phyloP scores from a whole-genome alignment of 2,113 vertebrate species.

The Pampusana beccarii region DNA sequence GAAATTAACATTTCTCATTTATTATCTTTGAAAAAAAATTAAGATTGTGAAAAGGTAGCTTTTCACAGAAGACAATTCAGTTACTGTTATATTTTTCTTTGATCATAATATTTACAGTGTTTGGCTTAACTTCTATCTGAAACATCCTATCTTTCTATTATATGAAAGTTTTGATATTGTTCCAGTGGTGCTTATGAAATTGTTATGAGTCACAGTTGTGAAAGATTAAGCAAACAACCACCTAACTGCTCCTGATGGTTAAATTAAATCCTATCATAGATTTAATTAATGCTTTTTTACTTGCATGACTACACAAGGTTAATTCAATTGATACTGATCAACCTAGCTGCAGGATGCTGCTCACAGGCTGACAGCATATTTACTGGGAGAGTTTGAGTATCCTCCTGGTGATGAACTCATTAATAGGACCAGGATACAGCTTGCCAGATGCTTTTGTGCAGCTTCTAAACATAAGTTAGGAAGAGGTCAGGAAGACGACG shows the following conservation, averaged over 20 bases:
- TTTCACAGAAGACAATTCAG: background rate
- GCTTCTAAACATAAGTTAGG: background rate
- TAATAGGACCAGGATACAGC: background rate
- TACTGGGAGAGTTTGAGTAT: background rate
- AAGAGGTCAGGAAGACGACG: background rate
- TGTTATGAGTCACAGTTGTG: background rate
- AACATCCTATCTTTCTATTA: background rate
- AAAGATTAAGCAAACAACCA: background rate
- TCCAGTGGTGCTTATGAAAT: background rate
- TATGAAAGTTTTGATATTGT: background rate
- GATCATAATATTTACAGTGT: background rate
- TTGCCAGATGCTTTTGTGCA: background rate
- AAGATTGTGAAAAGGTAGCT: background rate
- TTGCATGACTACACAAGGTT: background rate
- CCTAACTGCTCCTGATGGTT: background rate
- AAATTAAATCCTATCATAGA: background rate
- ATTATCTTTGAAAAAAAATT: background rate
- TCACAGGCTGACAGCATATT: background rate
- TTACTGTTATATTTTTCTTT: background rate
- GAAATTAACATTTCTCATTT: background rate
- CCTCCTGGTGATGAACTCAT: background rate
- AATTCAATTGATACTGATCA: background rate
- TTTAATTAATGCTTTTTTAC: background rate
- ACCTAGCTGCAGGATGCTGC: background rate
- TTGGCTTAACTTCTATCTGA: background rate